Evolutionary conservation across 1,140 invertebrate genomes (phyloP).

Genomic region (Parapsyche elsis): DNA sequence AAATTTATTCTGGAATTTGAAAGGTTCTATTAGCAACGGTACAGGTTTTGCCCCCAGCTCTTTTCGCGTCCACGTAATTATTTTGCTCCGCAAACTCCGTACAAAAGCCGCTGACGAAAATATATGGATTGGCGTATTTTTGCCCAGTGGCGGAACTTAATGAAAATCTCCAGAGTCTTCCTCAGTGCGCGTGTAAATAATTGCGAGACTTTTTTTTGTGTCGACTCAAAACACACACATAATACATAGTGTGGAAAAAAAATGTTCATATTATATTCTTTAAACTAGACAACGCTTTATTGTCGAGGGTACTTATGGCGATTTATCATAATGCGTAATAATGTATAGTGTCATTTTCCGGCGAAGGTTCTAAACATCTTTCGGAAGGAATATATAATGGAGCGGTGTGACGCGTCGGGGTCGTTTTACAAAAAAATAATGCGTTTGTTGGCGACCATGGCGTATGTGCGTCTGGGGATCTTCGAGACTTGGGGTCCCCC

Average conservation of each 20-base stretch:
- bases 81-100: background rate
- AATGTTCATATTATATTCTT: background rate
- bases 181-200: background rate
- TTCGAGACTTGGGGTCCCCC: background rate
- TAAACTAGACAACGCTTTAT: background rate
- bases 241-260: no score
- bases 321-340: slow-evolving; percentile 10
- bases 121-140: slow-evolving; percentile 2
- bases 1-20: slow-evolving; percentile 3
- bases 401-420: slow-evolving; percentile 8
- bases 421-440: slow-evolving; percentile 40
- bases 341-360: background rate
- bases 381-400: slow-evolving; percentile 22
- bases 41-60: background rate
- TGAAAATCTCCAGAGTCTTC: background rate
- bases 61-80: background rate
- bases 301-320: background rate
- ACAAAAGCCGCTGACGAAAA: background rate
- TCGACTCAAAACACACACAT: no score
- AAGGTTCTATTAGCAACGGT: background rate
- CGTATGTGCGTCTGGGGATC: slow-evolving; percentile 19
- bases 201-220: no score
- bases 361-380: slow-evolving; percentile 9
- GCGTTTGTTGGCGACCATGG: slow-evolving; percentile 5
- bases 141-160: background rate